Base-by-base conservation (phyloP, 2,113 vertebrate genomes). In the Pachycephala philippinensis region DNA sequence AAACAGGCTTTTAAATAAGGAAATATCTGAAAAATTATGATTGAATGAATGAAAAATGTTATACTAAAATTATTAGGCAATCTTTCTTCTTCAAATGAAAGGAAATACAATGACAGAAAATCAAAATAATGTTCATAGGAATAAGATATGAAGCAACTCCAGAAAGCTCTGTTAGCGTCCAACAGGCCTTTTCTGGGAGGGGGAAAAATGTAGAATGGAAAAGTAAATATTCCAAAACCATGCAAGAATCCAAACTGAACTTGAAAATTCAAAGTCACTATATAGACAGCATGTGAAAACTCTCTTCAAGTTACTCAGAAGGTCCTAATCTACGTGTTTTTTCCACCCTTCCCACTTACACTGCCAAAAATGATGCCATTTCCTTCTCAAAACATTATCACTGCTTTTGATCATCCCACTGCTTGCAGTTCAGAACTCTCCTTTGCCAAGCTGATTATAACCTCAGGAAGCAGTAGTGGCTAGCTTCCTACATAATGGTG, bases 331-430 rank as follows among this genome's bases (percentile, higher is more conserved):
- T 87, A 66, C 47, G 50, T 0, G 4, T 27, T 90, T 84, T 84
- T 90, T 85, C 28, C 42, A 84, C 28, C 19, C 72, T 85, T 90
- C 22, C 57, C 74, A 79, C 13, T 91, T 89, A 81, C 2, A 53
- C 10, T 87, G 89, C 91, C 95, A 96, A 87, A 95, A 90, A 82
- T 74, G 53, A 93, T 91, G 89, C 84, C 84, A 95, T 87, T 96
- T 97, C 87, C 91, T 85, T 95, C 75, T 94, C 42, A 87, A 96
- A 89, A 95, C 57, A 79, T 83, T 96, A 85, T 95, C 84, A 91
- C 21, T 71, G 72, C 69, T 95, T 97, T 94, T 90, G 89, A 95
- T 95, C 81, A 82, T 95, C 84, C 70, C 50, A 35, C 77, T 72
- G 37, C 89, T 69, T 76, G 72, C 45, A 91, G 81, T 76, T 76